Evolutionary conservation across 2,797 vertebrate species (phyloP).

Genomic region (Sebastiscus albofasciatus): DNA sequence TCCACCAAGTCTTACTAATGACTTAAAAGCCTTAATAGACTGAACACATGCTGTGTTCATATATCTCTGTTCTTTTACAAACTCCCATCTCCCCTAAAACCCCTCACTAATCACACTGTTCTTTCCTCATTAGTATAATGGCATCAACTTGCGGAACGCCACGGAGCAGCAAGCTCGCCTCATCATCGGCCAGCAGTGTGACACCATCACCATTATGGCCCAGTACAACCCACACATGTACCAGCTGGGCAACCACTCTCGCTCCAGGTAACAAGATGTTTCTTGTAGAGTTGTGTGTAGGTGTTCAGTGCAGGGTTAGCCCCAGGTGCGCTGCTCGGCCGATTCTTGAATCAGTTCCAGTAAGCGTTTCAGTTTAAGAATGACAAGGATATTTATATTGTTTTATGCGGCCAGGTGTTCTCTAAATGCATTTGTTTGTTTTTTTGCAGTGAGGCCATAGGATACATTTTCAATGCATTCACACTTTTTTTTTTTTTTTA

Average conservation of each 20-base stretch:
- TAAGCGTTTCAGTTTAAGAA: constrained; percentile 6
- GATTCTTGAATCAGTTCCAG: not conserved
- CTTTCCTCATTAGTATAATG: constrained; percentile 88
- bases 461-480: constrained; percentile 12
- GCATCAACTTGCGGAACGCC: constrained; percentile 96
- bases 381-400: not conserved
- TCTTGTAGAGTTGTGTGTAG: not conserved
- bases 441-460: not conserved
- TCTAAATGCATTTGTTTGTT: not conserved
- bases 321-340: not conserved
- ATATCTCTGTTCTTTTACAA: not conserved
- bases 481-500: constrained; percentile 32
- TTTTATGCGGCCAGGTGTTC: constrained; percentile 8
- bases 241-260: constrained; percentile 95
- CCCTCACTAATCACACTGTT: not conserved
- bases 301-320: not conserved
- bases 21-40: constrained; percentile 25
- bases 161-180: constrained; percentile 97
- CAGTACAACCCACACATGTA: constrained; percentile 99
- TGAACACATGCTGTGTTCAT: not conserved
- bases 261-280: constrained; percentile 87
- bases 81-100: not conserved
- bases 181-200: constrained; percentile 97
- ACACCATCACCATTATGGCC: constrained; percentile 97
- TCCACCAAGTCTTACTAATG: not conserved